Evolutionary conservation across 92 coral and sea anemone species (phyloP).

Genomic region (Umimayanthus chanpuru): DNA sequence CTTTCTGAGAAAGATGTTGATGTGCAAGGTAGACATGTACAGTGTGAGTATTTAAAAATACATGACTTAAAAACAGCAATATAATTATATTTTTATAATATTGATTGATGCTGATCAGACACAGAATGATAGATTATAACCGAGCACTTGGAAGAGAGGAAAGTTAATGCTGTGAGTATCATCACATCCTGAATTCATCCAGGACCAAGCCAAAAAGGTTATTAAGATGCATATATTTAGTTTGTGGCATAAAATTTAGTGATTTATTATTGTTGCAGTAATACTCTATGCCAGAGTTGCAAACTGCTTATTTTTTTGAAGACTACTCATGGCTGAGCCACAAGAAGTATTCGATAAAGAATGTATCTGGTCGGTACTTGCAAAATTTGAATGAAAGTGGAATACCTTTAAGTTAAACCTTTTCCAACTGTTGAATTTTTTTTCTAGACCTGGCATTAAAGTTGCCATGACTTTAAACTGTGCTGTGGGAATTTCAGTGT

Average conservation of each 20-base stretch:
- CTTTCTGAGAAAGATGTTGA: slow-evolving; percentile 62
- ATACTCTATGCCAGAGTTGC: too few species aligned
- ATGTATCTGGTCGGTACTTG: too few species aligned
- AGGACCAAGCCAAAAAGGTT: background rate
- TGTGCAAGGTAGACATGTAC: slow-evolving; percentile 56
- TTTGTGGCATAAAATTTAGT: background rate
- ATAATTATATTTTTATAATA: background rate
- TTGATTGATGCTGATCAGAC: background rate
- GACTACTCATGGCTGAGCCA: too few species aligned
- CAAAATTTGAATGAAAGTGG: too few species aligned
- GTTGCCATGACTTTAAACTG: too few species aligned
- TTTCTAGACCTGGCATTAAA: too few species aligned
- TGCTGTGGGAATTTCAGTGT: too few species aligned
- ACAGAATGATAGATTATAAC: background rate
- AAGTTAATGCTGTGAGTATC: background rate
- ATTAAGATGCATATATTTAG: background rate
- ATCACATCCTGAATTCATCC: background rate
- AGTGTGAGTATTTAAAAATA: slow-evolving; percentile 58
- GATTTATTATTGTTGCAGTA: too few species aligned
- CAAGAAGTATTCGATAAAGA: too few species aligned
- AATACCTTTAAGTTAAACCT: too few species aligned
- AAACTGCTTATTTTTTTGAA: too few species aligned
- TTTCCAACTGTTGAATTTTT: too few species aligned
- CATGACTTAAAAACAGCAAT: background rate
- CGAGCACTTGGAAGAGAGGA: background rate